Conservation (phyloP, 2,888 invertebrate genomes). For the Lasioglossum marginatum region DNA sequence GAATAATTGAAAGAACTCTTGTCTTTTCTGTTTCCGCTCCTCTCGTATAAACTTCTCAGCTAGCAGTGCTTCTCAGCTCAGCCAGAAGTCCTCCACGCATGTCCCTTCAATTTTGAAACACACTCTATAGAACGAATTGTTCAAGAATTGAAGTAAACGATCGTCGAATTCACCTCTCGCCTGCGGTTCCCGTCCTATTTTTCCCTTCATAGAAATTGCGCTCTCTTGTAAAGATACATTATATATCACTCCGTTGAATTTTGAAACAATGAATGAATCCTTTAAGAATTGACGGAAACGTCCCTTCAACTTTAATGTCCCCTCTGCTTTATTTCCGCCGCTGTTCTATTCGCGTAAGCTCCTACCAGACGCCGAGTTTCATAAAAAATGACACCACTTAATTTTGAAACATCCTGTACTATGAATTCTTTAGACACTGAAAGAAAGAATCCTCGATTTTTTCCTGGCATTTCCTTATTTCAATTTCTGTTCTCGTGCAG, state of each 20-base stretch:
- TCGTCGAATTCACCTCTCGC: neutral
- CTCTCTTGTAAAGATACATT: neutral
- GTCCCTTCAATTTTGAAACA: neutral
- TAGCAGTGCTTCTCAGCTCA: too few relatives aligned
- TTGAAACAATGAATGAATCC: neutral
- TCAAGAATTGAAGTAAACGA: neutral
- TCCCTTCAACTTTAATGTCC: neutral
- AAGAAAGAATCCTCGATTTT: neutral
- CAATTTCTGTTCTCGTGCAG: too few relatives aligned
- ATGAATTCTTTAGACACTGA: neutral
- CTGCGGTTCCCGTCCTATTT: neutral
- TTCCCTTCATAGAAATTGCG: neutral
- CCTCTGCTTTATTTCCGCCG: neutral
- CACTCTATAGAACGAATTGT: neutral
- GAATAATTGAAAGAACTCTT: neutral
- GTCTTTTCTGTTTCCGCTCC: neutral
- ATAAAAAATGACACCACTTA: neutral
- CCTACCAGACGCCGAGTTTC: neutral
- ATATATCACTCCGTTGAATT: neutral
- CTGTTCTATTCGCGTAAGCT: too few relatives aligned
- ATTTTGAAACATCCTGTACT: too few relatives aligned
- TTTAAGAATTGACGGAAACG: neutral
- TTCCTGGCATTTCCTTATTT: neutral
- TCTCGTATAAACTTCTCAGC: neutral
- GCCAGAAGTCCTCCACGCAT: neutral